These are phyloP conservation scores for Troilus luridus DNA, from an alignment of 2,888 invertebrate species.

Conservation along the genomic window DNA sequence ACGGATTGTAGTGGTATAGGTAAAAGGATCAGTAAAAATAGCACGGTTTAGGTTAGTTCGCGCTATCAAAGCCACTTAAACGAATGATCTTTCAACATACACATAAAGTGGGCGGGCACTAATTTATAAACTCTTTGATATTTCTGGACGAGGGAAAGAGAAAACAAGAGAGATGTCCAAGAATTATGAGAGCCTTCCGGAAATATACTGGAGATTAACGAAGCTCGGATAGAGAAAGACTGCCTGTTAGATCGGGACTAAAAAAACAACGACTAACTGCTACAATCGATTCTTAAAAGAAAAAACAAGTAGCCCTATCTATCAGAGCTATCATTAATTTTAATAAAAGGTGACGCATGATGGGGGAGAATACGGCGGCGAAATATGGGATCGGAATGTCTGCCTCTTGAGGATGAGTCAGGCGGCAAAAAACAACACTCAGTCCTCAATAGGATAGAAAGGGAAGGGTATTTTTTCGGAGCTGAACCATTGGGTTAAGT, in stretches of 20 bases:
- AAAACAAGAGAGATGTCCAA: neutral
- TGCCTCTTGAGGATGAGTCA: neutral
- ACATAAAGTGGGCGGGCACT: neutral
- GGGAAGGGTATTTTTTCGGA: neutral
- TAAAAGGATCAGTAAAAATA: neutral
- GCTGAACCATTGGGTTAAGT: slow-evolving; percentile 17
- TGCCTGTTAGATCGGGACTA: neutral
- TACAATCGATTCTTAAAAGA: neutral
- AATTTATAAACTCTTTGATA: slow-evolving; percentile 21
- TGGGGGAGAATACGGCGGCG: neutral
- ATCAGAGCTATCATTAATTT: slow-evolving; percentile 45
- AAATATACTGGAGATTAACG: slow-evolving; percentile 24
- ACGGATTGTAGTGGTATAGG: no score
- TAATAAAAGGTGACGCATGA: slow-evolving; percentile 30
- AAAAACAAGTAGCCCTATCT: slow-evolving; percentile 34
- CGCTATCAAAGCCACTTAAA: neutral
- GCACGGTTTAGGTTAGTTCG: neutral
- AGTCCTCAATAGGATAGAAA: slow-evolving; percentile 21
- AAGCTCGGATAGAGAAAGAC: neutral
- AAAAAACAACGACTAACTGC: neutral
- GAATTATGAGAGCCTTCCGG: neutral
- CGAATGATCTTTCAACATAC: neutral
- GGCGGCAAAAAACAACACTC: slow-evolving; percentile 3
- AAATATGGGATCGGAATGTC: slow-evolving; percentile 37
- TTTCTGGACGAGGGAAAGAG: neutral